These are phyloP conservation scores for Mustelus asterias DNA, from an alignment of 2,113 vertebrate genomes.

Conservation along the genomic window DNA sequence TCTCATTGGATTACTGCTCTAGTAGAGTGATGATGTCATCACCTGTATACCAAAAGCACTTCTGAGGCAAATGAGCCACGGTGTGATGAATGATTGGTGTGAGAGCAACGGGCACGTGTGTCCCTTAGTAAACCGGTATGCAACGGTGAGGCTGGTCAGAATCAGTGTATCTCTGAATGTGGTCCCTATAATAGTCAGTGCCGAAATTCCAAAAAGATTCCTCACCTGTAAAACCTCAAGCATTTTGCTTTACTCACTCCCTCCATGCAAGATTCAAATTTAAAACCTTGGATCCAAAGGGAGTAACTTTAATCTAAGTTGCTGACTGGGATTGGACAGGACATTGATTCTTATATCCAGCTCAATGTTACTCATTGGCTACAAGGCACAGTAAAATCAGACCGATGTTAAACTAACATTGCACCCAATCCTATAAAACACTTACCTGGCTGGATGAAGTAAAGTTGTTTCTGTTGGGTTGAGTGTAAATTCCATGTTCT, in stretches of 20 bases:
- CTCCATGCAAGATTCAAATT: not conserved
- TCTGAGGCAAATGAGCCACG: not conserved
- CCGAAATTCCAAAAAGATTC: not conserved
- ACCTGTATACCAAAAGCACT: not conserved
- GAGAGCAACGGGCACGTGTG: not conserved
- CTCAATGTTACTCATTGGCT: no score
- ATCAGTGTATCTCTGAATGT: not conserved
- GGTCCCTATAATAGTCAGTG: not conserved
- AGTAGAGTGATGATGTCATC: not conserved
- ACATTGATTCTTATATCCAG: not conserved
- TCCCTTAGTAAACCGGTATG: not conserved
- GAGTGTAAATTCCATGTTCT: not conserved
- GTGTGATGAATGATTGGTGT: not conserved
- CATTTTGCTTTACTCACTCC: not conserved
- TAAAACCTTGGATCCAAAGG: not conserved
- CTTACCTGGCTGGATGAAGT: not conserved
- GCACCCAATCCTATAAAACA: not conserved
- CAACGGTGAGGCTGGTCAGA: not conserved
- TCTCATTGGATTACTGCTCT: not conserved
- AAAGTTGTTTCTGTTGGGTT: not conserved
- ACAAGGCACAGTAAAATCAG: not conserved
- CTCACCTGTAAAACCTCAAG: not conserved
- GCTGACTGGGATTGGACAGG: not conserved
- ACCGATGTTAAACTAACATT: not conserved
- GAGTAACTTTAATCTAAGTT: not conserved